phyloP scores from a whole-genome alignment of 2,888 invertebrate species.

The Heliconius cydno region DNA sequence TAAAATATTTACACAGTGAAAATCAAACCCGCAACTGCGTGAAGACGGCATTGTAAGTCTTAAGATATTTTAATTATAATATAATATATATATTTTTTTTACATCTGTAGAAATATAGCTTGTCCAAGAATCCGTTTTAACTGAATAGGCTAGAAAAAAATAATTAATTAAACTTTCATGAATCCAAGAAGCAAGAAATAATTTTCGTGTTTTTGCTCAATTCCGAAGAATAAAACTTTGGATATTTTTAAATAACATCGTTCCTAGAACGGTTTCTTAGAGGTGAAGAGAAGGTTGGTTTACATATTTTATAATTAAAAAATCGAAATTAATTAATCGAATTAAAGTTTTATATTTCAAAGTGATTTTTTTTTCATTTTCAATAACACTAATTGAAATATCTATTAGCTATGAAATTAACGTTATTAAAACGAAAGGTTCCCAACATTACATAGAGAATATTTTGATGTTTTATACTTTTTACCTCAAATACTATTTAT shows the following conservation, averaged over 20 bases:
- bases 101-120: too few relatives aligned
- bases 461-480: too few relatives aligned
- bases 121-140: too few relatives aligned
- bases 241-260: neutral
- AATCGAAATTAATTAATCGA: neutral
- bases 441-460: too few relatives aligned
- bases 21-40: too few relatives aligned
- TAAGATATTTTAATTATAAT: too few relatives aligned
- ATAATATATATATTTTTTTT: too few relatives aligned
- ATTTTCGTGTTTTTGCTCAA: too few relatives aligned
- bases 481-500: neutral
- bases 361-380: neutral
- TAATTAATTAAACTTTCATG: neutral
- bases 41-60: too few relatives aligned
- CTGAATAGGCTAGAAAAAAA: neutral
- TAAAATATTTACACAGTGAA: too few relatives aligned
- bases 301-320: neutral
- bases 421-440: neutral
- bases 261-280: neutral
- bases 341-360: neutral
- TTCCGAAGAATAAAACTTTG: neutral
- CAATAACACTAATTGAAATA: neutral
- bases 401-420: neutral
- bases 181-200: neutral
- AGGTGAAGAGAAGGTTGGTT: neutral